Percentiles rank a stretch among this genome's conserved stretches.
These are phyloP conservation scores for Parauchenoglanis punctatus DNA, from an alignment of 2,797 vertebrate species.

Conservation along the genomic window DNA sequence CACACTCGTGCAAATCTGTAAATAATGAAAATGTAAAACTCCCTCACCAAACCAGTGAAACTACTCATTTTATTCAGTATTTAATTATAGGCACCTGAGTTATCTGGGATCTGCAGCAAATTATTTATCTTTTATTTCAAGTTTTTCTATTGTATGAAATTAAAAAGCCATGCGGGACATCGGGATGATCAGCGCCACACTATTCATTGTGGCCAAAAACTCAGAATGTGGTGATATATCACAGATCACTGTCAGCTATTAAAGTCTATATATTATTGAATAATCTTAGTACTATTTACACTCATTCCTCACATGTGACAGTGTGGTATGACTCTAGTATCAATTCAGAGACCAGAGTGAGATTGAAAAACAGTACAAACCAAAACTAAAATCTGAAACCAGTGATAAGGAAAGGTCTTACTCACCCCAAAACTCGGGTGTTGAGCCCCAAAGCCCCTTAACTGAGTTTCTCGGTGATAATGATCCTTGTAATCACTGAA, in stretches of 20 bases:
- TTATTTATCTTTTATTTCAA: too few relatives aligned
- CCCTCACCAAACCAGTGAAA: neutral
- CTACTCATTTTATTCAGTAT: neutral
- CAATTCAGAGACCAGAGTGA: neutral
- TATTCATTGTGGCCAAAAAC: neutral
- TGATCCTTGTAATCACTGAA: conserved; percentile 13
- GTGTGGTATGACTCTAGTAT: neutral
- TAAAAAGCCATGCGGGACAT: neutral
- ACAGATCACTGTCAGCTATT: neutral
- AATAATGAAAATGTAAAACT: neutral
- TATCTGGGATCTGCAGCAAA: neutral
- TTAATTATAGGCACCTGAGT: neutral
- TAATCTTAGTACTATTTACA: neutral
- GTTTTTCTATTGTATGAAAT: neutral
- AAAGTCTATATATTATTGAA: neutral
- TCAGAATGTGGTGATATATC: neutral
- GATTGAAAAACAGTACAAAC: neutral
- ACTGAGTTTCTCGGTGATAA: neutral
- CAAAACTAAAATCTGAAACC: neutral
- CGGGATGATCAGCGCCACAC: neutral
- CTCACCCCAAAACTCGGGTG: conserved; percentile 41
- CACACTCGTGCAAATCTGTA: too few relatives aligned
- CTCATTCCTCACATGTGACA: neutral
- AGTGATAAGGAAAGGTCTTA: neutral
- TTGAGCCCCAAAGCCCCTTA: neutral